A percentile compares a stretch with the other conserved stretches of the same genome.
Conservation (phyloP, 2,888 invertebrate genomes). For the Eugnorisma glareosa region DNA sequence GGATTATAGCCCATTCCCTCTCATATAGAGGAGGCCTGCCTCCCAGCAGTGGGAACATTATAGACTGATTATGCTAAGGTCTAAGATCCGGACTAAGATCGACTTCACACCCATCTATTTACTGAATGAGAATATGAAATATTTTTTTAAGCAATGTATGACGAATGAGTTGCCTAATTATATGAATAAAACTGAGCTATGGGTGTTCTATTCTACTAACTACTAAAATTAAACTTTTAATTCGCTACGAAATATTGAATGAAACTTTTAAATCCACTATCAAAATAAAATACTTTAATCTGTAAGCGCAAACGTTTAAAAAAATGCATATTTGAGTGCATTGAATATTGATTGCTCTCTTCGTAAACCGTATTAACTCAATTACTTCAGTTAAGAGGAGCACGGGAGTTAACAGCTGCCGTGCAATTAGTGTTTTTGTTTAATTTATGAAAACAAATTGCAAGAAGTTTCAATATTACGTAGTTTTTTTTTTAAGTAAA, state of each 20-base stretch:
- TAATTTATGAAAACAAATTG: conserved; percentile 15
- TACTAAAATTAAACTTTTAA: neutral
- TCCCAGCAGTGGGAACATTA: too few species aligned
- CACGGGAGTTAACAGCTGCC: conserved; percentile 49
- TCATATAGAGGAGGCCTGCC: too few species aligned
- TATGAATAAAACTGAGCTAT: neutral
- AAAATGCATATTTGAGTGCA: conserved; percentile 30
- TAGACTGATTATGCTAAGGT: too few species aligned
- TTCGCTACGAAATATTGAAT: neutral
- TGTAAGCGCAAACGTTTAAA: conserved; percentile 5
- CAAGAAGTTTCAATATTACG: neutral
- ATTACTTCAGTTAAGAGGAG: conserved; percentile 49
- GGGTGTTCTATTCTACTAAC: neutral
- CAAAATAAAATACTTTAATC: conserved; percentile 4
- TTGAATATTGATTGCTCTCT: conserved; percentile 51
- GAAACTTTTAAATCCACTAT: neutral
- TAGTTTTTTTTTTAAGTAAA: neutral
- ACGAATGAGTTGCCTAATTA: neutral
- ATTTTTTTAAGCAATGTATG: neutral
- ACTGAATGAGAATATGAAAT: neutral
- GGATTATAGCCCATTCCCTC: too few species aligned
- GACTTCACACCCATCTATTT: neutral
- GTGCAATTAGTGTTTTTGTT: conserved; percentile 24
- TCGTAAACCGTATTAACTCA: conserved; percentile 50
- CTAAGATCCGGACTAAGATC: neutral